Conservation (phyloP, 2,113 vertebrate genomes). For the Triplophysa tibetana region DNA sequence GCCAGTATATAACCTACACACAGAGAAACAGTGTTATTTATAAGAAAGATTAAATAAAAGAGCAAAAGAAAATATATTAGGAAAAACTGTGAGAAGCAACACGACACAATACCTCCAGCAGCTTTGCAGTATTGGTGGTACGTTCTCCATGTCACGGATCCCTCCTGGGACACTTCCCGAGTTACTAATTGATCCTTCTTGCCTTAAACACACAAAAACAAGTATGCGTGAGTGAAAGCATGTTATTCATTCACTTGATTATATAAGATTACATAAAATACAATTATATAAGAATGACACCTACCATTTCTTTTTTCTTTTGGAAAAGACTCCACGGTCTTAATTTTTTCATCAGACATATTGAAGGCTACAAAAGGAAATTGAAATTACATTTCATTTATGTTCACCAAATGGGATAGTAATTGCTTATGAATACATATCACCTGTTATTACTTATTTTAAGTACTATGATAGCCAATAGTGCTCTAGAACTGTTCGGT, state of each 20-base stretch:
- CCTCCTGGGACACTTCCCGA: constrained; percentile 63
- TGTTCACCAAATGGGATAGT: too few relatives aligned
- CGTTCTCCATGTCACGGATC: constrained; percentile 70
- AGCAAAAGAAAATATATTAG: neutral
- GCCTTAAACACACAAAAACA: constrained; percentile 18
- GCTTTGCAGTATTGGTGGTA: constrained; percentile 77
- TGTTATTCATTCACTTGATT: neutral
- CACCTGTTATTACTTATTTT: too few relatives aligned
- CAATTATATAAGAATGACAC: neutral
- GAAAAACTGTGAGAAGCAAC: neutral
- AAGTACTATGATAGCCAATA: too few relatives aligned
- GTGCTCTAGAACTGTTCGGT: too few relatives aligned
- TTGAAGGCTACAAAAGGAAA: constrained; percentile 70
- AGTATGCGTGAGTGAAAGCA: neutral
- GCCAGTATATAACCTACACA: constrained; percentile 72
- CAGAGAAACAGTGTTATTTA: neutral
- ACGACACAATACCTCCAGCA: constrained; percentile 74
- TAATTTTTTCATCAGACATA: constrained; percentile 67
- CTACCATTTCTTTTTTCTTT: constrained; percentile 57
- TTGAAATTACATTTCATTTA: neutral
- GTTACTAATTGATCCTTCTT: constrained; percentile 70
- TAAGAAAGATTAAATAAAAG: neutral
- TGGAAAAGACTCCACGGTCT: constrained; percentile 48
- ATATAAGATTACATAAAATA: neutral
- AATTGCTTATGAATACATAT: neutral